Conservation (phyloP, 2,113 vertebrate genomes). For the Podiceps cristatus region DNA sequence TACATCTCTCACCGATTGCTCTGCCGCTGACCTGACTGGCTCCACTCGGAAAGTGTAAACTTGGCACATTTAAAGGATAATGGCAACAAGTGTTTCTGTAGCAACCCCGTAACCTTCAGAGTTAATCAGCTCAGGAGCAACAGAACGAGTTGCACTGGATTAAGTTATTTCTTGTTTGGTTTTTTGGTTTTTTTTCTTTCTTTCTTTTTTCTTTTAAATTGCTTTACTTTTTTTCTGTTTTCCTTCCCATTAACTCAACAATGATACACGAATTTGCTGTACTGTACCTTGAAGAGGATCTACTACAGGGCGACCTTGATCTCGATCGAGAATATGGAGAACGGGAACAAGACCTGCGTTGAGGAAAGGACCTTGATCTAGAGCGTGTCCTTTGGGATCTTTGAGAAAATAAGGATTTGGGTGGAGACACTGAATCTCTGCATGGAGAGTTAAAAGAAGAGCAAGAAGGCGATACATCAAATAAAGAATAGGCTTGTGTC, state of each 20-base stretch:
- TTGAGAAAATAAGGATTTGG: slow-evolving; percentile 90
- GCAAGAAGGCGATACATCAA: slow-evolving; percentile 91
- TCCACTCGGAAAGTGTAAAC: slow-evolving; percentile 1
- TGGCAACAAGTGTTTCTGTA: background rate
- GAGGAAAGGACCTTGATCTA: slow-evolving; percentile 86
- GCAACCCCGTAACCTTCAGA: background rate
- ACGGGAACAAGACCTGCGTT: slow-evolving; percentile 86
- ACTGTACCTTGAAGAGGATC: slow-evolving; percentile 90
- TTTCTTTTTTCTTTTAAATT: background rate
- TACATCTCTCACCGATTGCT: slow-evolving; percentile 56
- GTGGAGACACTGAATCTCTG: slow-evolving; percentile 91
- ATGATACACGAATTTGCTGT: slow-evolving; percentile 19
- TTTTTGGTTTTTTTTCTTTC: background rate
- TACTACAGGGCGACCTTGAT: slow-evolving; percentile 92
- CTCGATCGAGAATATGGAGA: slow-evolving; percentile 92
- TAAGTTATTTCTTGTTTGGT: background rate
- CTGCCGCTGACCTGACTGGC: slow-evolving; percentile 21
- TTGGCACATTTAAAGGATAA: slow-evolving; percentile 24
- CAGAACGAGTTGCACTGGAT: background rate
- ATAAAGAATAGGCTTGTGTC: slow-evolving; percentile 91
- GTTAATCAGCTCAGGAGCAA: background rate
- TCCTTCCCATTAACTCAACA: background rate
- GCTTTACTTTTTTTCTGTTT: background rate
- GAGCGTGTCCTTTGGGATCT: slow-evolving; percentile 86
- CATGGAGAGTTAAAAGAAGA: slow-evolving; percentile 95